A percentile compares a stretch with the other conserved stretches of the same genome.
Evolutionary conservation across 2,113 vertebrate genomes (phyloP).

Genomic region (Cervus canadensis): DNA sequence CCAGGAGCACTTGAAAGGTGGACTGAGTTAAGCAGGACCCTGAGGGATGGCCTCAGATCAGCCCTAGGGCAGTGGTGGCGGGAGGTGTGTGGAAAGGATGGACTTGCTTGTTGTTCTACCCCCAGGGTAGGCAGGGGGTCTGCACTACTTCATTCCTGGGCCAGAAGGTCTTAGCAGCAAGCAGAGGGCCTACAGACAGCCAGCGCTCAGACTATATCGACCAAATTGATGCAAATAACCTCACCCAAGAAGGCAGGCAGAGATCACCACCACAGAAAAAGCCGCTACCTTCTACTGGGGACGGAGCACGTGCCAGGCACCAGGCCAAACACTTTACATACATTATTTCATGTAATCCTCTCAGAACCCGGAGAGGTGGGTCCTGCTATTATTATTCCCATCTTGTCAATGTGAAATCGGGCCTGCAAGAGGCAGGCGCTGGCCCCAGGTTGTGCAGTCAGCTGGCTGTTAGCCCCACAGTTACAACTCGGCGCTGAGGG

Average conservation of each 20-base stretch:
- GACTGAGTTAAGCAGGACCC: neutral
- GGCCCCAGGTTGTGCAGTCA: neutral
- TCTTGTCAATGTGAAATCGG: neutral
- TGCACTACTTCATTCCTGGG: neutral
- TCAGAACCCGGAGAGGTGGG: neutral
- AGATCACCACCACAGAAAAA: neutral
- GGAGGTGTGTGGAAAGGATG: neutral
- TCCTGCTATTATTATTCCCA: neutral
- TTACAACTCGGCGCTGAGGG: neutral
- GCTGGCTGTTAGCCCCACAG: neutral
- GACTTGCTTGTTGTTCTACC: neutral
- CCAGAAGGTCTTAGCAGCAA: neutral
- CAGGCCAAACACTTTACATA: neutral
- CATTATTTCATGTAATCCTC: neutral
- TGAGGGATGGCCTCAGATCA: neutral
- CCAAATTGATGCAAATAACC: neutral
- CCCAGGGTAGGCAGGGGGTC: neutral
- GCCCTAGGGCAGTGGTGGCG: neutral
- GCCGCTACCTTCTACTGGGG: neutral
- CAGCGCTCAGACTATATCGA: accelerated
- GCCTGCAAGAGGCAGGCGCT: neutral
- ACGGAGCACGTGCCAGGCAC: neutral
- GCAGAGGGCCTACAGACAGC: neutral
- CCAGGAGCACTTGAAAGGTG: neutral
- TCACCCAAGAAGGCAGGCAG: neutral